Percentiles rank a stretch among this genome's conserved stretches.
These are phyloP conservation scores for Bagarius yarrelli DNA, from an alignment of 2,113 vertebrate species.

Conservation along the genomic window DNA sequence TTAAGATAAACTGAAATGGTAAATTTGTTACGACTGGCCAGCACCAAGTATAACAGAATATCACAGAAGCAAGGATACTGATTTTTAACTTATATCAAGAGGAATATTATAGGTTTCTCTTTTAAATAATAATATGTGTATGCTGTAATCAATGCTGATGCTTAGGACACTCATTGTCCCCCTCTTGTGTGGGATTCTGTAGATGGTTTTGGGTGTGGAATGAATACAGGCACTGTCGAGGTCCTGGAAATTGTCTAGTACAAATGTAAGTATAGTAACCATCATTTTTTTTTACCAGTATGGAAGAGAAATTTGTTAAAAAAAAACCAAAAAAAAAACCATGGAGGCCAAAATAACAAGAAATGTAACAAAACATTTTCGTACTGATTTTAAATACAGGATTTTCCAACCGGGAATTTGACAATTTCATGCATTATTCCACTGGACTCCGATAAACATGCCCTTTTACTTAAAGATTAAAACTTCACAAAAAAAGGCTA, in stretches of 20 bases:
- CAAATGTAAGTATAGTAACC: not conserved
- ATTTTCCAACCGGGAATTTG: slow-evolving; percentile 4
- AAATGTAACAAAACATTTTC: slow-evolving; percentile 13
- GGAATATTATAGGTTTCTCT: not conserved
- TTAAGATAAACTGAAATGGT: slow-evolving; percentile 6
- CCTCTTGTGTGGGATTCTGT: slow-evolving; percentile 33
- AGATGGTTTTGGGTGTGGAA: slow-evolving; percentile 33
- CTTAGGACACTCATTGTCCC: not conserved
- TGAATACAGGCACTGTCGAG: slow-evolving; percentile 42
- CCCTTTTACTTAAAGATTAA: slow-evolving; percentile 41
- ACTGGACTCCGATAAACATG: slow-evolving; percentile 25
- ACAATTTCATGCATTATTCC: slow-evolving; percentile 38
- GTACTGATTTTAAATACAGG: slow-evolving; percentile 23
- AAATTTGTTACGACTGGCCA: slow-evolving; percentile 7
- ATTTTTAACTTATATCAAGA: not conserved
- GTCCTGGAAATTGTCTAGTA: slow-evolving; percentile 7
- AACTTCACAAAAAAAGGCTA: slow-evolving; percentile 60
- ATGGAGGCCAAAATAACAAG: slow-evolving; percentile 8
- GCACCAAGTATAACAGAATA: too few relatives aligned
- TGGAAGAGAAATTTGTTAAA: not conserved
- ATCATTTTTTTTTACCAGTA: not conserved
- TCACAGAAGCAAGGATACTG: not conserved
- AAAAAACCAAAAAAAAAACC: not conserved
- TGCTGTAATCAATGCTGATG: not conserved
- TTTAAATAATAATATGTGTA: slow-evolving; percentile 10